Conservation (phyloP, 2,797 vertebrate species). For the Hoplostethus atlanticus region DNA sequence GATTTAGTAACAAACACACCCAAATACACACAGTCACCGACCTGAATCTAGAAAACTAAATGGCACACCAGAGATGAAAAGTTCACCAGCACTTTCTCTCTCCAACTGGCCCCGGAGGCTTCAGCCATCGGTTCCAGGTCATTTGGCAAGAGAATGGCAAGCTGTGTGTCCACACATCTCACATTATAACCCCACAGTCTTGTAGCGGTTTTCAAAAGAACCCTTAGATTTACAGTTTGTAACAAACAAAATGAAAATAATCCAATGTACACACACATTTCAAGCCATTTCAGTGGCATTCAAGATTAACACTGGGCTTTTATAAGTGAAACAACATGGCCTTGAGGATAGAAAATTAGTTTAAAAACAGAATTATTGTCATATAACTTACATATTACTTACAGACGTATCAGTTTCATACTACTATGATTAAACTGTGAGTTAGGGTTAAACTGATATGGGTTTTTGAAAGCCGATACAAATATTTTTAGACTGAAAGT, state of each 20-base stretch:
- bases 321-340: neutral
- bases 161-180: neutral
- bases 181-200: conserved; percentile 5
- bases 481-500: too few relatives aligned
- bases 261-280: neutral
- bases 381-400: too few relatives aligned
- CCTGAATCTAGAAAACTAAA: neutral
- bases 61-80: neutral
- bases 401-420: too few relatives aligned
- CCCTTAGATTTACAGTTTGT: too few relatives aligned
- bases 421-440: too few relatives aligned
- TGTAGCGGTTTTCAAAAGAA: conserved; percentile 1
- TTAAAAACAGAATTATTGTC: neutral
- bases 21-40: neutral
- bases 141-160: neutral
- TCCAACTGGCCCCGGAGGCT: too few relatives aligned
- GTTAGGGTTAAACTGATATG: neutral
- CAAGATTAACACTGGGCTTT: neutral
- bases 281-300: neutral
- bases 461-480: too few relatives aligned
- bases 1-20: neutral
- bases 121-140: neutral
- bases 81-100: too few relatives aligned
- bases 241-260: neutral
- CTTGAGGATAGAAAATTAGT: neutral